Conservation (phyloP, 1,140 invertebrate genomes). For the Campodea augens region DNA sequence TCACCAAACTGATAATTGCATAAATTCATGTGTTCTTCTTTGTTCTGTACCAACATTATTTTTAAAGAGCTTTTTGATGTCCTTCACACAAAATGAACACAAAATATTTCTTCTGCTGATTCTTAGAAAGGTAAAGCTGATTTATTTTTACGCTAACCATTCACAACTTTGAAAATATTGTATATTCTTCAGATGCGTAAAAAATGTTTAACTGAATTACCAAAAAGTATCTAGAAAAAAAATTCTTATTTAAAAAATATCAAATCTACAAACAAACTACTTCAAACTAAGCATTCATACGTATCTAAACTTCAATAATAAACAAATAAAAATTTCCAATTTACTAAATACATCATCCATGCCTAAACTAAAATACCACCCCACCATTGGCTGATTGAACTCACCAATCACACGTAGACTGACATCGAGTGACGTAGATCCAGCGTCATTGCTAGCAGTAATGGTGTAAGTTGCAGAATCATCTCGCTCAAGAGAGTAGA, state of each 20-base stretch:
- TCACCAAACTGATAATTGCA: neutral
- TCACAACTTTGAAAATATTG: too few species aligned
- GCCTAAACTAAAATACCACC: too few species aligned
- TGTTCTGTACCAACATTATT: neutral
- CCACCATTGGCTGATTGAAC: too few species aligned
- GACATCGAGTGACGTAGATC: constrained; percentile 44
- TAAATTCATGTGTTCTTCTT: neutral
- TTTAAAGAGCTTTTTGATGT: neutral
- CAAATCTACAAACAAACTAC: neutral
- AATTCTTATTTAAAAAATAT: neutral
- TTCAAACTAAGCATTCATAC: neutral
- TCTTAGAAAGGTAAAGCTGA: too few species aligned
- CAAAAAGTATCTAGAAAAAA: neutral
- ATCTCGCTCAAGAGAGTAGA: constrained; percentile 34
- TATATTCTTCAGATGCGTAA: neutral
- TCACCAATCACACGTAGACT: constrained; percentile 58
- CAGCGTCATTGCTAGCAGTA: constrained; percentile 44
- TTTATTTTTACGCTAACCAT: too few species aligned
- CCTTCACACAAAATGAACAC: neutral
- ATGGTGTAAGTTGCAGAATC: constrained; percentile 44
- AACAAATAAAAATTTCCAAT: constrained; percentile 1
- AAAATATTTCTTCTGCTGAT: too few species aligned
- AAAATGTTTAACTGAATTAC: neutral
- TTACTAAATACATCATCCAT: too few species aligned
- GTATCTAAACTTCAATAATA: constrained; percentile 3